Conservation (phyloP, 2,888 invertebrate species). For the Tigriopus californicus region DNA sequence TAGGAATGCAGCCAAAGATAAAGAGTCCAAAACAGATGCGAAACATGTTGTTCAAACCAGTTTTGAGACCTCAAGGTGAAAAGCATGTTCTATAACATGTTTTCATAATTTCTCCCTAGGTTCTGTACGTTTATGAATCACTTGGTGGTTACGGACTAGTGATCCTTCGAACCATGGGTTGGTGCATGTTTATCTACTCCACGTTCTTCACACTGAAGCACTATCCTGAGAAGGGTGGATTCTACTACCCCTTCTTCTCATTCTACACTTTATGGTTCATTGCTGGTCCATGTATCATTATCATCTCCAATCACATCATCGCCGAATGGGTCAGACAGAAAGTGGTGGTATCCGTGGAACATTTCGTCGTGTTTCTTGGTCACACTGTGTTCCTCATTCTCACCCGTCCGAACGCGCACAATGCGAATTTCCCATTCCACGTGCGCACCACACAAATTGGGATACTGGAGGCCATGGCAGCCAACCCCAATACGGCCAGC, state of each 20-base stretch:
- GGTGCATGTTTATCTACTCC: constrained; percentile 55
- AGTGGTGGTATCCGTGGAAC: constrained; percentile 46
- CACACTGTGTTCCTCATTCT: constrained; percentile 43
- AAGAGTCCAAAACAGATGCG: too few relatives aligned
- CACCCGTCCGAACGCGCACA: constrained; percentile 55
- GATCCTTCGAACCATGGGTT: constrained; percentile 50
- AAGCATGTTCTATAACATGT: too few relatives aligned
- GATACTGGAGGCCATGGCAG: constrained; percentile 12
- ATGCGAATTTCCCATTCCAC: constrained; percentile 76
- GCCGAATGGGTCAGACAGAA: constrained; percentile 61
- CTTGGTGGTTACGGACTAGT: constrained; percentile 70
- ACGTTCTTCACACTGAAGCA: constrained; percentile 55
- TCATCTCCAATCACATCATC: constrained; percentile 56
- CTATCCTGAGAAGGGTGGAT: constrained; percentile 59
- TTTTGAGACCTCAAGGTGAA: too few relatives aligned
- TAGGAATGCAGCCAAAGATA: too few relatives aligned
- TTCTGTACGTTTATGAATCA: constrained; percentile 73
- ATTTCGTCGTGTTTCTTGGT: constrained; percentile 44
- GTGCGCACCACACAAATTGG: constrained; percentile 55
- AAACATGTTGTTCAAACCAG: too few relatives aligned
- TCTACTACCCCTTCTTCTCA: constrained; percentile 63
- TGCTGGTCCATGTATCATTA: constrained; percentile 55
- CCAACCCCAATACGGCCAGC: background rate
- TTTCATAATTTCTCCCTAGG: constrained; percentile 57
- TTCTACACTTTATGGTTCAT: constrained; percentile 72